Base-by-base conservation (phyloP, 2,113 vertebrate species). In the Ptilonorhynchus violaceus region DNA sequence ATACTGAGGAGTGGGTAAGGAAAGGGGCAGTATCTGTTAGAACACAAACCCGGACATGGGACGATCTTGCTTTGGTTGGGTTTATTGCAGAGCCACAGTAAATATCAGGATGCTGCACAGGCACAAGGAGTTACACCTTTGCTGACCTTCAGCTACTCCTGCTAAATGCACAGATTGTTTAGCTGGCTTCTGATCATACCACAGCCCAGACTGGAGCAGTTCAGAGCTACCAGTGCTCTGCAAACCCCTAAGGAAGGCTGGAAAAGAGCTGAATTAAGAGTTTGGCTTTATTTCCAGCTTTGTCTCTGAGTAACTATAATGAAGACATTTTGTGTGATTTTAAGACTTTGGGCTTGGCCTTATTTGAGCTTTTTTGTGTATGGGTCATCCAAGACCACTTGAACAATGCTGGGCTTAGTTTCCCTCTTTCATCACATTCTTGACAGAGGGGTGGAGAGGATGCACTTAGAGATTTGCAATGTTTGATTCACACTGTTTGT, bases 41-140 rank as follows among this genome's bases (percentile, higher is more conserved):
- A 68, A 63, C 0, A 4, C 37, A 72, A 91, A 92, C 15, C 50
- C 3, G 3, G 25, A 60, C n/a, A 50, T 60, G 56, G 66, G 41
- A 46, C 33, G 76, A 47, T 49, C 47, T 41, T 41, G 37, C 79
- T 92, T 49, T 56, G 56, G 31, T n/a, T 77, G 53, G 35, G 21
- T 35, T 93, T 74, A 72, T 25, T 41, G 27, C 78, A 72, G 70
- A 81, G 52, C 67, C 55, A 13, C 42, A 63, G 28, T 24, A 35
- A 66, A 15, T 10, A 62, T 4, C 59, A 58, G 76, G 27, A 30
- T 64, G 60, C 37, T 46, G 33, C 56, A 47, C 30, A 52, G 28
- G 25, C 4, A 3, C n/a, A 23, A 22, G 18, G 39, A 74, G 44
- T n/a, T 64, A 46, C 0, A 1, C 56, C 37, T 39, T 55, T 21